phyloP scores from a whole-genome alignment of 2,113 vertebrate species.

The Thymallus thymallus region DNA sequence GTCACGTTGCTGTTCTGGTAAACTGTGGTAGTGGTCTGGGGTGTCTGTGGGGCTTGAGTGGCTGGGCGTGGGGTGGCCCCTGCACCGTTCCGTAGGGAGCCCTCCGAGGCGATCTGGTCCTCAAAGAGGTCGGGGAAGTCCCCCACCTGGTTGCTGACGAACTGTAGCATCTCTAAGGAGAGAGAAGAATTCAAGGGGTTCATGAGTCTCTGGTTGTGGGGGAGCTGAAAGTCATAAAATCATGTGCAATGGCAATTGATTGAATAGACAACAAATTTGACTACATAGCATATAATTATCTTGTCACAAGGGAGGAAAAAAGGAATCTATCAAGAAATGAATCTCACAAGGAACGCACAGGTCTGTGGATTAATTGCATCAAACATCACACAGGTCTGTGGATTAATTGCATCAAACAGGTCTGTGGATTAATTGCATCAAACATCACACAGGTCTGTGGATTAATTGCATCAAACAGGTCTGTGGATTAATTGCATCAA shows the following conservation, averaged over 20 bases:
- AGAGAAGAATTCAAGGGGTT: not conserved
- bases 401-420: no score
- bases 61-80: conserved; percentile 14
- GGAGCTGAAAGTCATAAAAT: not conserved
- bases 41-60: conserved; percentile 31
- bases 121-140: conserved; percentile 94
- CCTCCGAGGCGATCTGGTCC: conserved; percentile 76
- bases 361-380: not conserved
- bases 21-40: conserved; percentile 13
- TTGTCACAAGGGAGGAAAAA: not conserved
- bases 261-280: not conserved
- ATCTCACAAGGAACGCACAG: not conserved
- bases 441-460: not conserved
- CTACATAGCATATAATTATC: not conserved
- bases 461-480: not conserved
- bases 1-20: conserved; percentile 53
- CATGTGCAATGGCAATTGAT: not conserved
- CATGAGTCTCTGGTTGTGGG: not conserved
- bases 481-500: not conserved
- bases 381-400: not conserved
- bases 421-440: not conserved
- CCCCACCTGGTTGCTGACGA: conserved; percentile 93
- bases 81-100: conserved; percentile 41
- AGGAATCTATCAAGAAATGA: not conserved
- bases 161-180: conserved; percentile 93